A percentile compares a stretch with the other conserved stretches of the same genome.
These are phyloP conservation scores for Enteromius thamalakanensis DNA, from an alignment of 2,797 vertebrate genomes.

Conservation along the genomic window DNA sequence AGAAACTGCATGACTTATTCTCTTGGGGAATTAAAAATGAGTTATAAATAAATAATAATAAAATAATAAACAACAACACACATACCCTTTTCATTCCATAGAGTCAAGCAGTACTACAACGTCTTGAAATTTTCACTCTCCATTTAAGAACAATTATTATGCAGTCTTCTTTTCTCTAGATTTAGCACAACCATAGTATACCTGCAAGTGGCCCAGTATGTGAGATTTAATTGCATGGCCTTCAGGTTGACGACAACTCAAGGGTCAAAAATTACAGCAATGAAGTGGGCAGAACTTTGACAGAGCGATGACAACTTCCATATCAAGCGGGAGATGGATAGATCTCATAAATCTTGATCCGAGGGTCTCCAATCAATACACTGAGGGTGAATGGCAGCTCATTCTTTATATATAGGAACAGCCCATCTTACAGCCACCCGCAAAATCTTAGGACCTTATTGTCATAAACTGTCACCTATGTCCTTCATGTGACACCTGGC, in stretches of 20 bases:
- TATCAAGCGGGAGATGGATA: conserved; percentile 69
- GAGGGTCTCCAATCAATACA: conserved; percentile 74
- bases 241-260: conserved; percentile 60
- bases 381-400: conserved; percentile 66
- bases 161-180: not conserved
- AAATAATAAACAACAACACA: not conserved
- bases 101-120: not conserved
- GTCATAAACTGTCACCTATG: not conserved
- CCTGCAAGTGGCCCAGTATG: not conserved
- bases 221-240: not conserved
- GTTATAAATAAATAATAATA: not conserved
- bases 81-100: not conserved
- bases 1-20: not conserved
- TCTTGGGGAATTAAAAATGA: not conserved
- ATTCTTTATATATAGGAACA: conserved; percentile 65
- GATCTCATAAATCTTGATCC: conserved; percentile 71
- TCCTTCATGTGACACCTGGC: not conserved
- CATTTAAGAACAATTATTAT: not conserved
- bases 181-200: not conserved
- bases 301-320: conserved; percentile 68
- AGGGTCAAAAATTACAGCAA: conserved; percentile 74
- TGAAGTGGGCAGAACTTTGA: conserved; percentile 74
- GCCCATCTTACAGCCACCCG: conserved; percentile 4
- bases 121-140: not conserved
- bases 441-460: conserved; percentile 14